These are phyloP conservation scores for Okapia johnstoni DNA, from an alignment of 2,113 vertebrate species.

Conservation along the genomic window DNA sequence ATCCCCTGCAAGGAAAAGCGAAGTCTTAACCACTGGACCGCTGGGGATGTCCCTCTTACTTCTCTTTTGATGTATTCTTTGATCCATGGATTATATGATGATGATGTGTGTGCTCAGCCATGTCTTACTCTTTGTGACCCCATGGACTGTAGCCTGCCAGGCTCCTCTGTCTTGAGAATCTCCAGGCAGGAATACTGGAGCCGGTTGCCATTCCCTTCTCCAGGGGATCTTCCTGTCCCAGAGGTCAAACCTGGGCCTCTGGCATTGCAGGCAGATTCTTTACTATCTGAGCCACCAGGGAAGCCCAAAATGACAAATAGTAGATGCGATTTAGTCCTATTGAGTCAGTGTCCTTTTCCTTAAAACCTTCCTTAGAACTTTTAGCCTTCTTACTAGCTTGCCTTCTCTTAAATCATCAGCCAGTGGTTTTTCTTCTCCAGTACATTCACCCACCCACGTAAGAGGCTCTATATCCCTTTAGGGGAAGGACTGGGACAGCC, in stretches of 20 bases:
- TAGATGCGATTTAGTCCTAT: neutral
- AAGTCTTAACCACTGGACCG: neutral
- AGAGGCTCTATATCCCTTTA: neutral
- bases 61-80: neutral
- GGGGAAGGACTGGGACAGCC: neutral
- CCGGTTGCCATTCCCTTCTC: neutral
- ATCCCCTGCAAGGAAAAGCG: neutral
- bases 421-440: neutral
- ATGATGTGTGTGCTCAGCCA: neutral
- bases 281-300: neutral
- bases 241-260: neutral
- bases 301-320: neutral
- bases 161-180: neutral
- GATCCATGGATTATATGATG: neutral
- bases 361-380: neutral
- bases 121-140: neutral
- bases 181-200: neutral
- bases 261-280: neutral
- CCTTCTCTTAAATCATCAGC: neutral
- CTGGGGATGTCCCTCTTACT: neutral
- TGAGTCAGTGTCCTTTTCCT: neutral
- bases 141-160: fast-evolving
- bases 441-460: neutral
- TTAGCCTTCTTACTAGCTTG: neutral
- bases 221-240: neutral